Percentiles rank a stretch among this genome's conserved stretches.
Conservation (phyloP, 2,888 invertebrate species). For the Trichacis sp. region DNA sequence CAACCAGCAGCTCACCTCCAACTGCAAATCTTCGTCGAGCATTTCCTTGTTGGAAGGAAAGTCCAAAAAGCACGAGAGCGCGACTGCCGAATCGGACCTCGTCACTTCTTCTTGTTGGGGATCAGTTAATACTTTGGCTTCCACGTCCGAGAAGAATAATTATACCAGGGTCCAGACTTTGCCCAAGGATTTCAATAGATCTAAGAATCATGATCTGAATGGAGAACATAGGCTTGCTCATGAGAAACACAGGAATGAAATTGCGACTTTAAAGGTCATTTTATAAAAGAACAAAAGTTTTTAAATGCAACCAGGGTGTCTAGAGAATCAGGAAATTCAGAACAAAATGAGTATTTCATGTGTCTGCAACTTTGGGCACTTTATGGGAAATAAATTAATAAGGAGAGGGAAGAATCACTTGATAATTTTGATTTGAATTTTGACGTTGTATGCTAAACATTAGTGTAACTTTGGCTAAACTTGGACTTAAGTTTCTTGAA, state of each 20-base stretch:
- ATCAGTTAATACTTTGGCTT: conserved; percentile 23
- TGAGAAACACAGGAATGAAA: conserved; percentile 62
- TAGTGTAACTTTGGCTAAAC: too few species aligned
- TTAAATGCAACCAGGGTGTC: too few species aligned
- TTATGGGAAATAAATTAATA: conserved; percentile 4
- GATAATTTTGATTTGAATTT: too few species aligned
- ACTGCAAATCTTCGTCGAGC: conserved; percentile 71
- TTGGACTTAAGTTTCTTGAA: too few species aligned
- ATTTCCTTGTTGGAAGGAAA: conserved; percentile 77
- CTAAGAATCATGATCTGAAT: conserved; percentile 78
- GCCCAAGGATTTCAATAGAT: conserved; percentile 61
- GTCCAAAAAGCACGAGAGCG: conserved; percentile 71
- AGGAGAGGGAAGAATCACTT: too few species aligned
- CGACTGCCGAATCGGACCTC: conserved; percentile 30
- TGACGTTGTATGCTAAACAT: too few species aligned
- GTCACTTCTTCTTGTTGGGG: conserved; percentile 41
- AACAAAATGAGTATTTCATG: too few species aligned
- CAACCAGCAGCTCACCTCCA: conserved; percentile 63
- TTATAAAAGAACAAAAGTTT: too few species aligned
- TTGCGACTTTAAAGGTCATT: conserved; percentile 66
- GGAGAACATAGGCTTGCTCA: conserved; percentile 67
- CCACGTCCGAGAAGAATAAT: conserved; percentile 61
- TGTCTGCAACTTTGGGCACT: too few species aligned
- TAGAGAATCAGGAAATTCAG: too few species aligned
- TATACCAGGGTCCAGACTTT: conserved; percentile 55